A percentile compares a stretch with the other conserved stretches of the same genome.
These are phyloP conservation scores for Caenorhabditis briggsae DNA, from an alignment of 1,140 invertebrate species.

Conservation along the genomic window DNA sequence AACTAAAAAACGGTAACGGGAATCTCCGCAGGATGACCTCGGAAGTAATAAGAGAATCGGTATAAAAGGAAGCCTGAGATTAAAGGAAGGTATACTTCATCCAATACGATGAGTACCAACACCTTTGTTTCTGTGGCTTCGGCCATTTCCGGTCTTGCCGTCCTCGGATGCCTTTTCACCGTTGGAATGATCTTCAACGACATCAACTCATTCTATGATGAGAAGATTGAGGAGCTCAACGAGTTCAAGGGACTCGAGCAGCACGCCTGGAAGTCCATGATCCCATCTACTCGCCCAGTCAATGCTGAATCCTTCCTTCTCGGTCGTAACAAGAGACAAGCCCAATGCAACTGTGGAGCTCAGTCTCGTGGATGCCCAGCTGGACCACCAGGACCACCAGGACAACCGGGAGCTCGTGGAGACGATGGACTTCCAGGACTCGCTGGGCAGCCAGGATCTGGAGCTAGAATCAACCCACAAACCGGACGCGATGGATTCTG, in stretches of 20 bases:
- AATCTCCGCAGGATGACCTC: slow-evolving; percentile 27
- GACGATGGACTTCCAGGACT: slow-evolving; percentile 38
- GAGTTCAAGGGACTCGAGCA: slow-evolving; percentile 61
- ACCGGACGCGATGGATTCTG: not conserved
- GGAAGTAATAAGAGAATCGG: not conserved
- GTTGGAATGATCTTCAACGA: slow-evolving; percentile 65
- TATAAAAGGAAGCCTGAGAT: not conserved
- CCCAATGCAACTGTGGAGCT: slow-evolving; percentile 57
- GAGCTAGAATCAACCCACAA: not conserved
- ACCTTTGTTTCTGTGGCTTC: slow-evolving; percentile 57
- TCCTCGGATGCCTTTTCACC: slow-evolving; percentile 61
- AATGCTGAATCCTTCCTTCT: slow-evolving; percentile 22
- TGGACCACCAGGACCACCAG: slow-evolving; percentile 57
- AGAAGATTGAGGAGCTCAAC: slow-evolving; percentile 62
- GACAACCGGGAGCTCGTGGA: slow-evolving; percentile 56
- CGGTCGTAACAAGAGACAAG: slow-evolving; percentile 57
- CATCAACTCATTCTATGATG: slow-evolving; percentile 64
- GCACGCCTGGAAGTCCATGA: slow-evolving; percentile 32
- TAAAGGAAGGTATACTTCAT: slow-evolving; percentile 15
- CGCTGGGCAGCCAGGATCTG: slow-evolving; percentile 51
- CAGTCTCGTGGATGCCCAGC: slow-evolving; percentile 51
- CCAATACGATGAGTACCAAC: slow-evolving; percentile 46
- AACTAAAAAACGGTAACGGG: not conserved
- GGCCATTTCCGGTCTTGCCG: slow-evolving; percentile 58
- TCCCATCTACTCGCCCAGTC: slow-evolving; percentile 38